phyloP scores from a whole-genome alignment of 2,113 vertebrate genomes.

The Glaucidium brasilianum region DNA sequence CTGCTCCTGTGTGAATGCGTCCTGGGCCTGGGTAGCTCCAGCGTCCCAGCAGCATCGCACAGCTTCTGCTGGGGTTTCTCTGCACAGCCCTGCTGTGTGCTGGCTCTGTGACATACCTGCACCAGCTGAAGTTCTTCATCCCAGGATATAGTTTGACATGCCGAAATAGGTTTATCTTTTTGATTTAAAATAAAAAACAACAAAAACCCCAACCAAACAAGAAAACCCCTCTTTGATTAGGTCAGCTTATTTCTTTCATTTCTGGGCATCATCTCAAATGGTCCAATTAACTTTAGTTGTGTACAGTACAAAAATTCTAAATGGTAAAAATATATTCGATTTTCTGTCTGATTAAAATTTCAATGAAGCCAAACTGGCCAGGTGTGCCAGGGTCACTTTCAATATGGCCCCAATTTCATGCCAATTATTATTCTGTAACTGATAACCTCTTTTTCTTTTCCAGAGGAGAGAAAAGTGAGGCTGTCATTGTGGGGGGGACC shows the following conservation, averaged over 20 bases:
- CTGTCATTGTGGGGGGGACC: neutral
- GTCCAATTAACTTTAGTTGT: neutral
- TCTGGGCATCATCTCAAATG: neutral
- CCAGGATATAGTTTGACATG: neutral
- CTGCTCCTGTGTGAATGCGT: rapidly evolving
- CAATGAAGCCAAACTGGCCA: neutral
- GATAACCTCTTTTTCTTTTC: neutral
- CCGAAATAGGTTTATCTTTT: neutral
- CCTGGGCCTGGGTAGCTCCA: rapidly evolving
- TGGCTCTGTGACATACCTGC: neutral
- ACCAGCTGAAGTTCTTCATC: neutral
- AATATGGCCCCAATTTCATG: neutral
- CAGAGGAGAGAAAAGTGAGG: neutral
- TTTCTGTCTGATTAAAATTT: conserved; percentile 10
- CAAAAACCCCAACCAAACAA: neutral
- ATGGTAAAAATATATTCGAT: neutral
- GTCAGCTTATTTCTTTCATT: neutral
- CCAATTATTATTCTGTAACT: neutral
- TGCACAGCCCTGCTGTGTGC: neutral
- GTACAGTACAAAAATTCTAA: neutral
- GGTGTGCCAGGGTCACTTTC: neutral
- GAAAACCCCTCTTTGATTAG: neutral
- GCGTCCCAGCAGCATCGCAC: neutral
- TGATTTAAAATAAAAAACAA: no score
- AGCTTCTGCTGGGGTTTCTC: neutral